Evolutionary conservation across 2,797 vertebrate species (phyloP).

Genomic region (Lophura swinhoii): DNA sequence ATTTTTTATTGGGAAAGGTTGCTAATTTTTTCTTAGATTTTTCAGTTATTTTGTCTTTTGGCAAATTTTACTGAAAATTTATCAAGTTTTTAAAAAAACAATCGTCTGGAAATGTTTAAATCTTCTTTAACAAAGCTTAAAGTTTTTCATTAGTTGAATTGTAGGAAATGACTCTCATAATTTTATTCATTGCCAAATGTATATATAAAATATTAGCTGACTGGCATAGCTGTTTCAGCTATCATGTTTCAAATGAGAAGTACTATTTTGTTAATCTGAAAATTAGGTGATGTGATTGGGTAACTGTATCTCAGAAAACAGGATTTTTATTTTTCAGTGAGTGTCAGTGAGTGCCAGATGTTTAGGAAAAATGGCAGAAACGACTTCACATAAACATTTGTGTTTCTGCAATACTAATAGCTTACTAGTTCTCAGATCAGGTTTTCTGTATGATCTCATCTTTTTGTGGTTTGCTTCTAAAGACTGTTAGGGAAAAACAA

Average conservation of each 20-base stretch:
- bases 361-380: not conserved
- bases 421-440: not conserved
- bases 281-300: not conserved
- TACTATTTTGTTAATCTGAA: not conserved
- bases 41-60: not conserved
- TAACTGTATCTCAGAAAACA: not conserved
- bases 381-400: not conserved
- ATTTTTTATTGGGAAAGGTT: not conserved
- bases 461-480: not conserved
- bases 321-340: not conserved
- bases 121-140: not conserved
- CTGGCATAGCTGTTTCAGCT: not conserved
- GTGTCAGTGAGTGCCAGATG: not conserved
- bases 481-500: not conserved
- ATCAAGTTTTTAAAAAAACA: rapidly evolving
- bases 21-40: not conserved
- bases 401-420: not conserved
- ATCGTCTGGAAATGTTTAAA: not conserved
- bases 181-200: not conserved
- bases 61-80: not conserved
- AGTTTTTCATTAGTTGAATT: not conserved
- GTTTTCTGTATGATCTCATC: not conserved
- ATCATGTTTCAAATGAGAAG: not conserved
- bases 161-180: not conserved
- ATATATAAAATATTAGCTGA: not conserved